phyloP scores from a whole-genome alignment of 2,888 invertebrate genomes.

The Orthosia incerta region DNA sequence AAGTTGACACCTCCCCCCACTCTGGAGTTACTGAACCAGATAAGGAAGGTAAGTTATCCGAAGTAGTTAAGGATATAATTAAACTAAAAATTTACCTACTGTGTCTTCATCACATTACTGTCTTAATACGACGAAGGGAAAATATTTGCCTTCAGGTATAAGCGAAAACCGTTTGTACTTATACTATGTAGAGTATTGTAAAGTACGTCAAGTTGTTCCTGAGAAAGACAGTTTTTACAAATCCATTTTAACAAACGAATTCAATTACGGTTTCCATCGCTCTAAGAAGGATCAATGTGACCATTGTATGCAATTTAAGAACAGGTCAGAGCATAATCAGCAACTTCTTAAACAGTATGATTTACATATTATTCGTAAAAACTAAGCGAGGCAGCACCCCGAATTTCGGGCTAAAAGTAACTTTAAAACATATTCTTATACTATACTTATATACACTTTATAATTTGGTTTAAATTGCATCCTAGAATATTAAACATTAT shows the following conservation, averaged over 20 bases:
- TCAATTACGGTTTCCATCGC: slow-evolving; percentile 48
- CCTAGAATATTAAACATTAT: too few relatives aligned
- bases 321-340: slow-evolving; percentile 17
- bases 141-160: slow-evolving; percentile 37
- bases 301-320: slow-evolving; percentile 38
- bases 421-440: too few relatives aligned
- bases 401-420: too few relatives aligned
- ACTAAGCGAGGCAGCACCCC: slow-evolving; percentile 5
- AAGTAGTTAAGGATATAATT: too few relatives aligned
- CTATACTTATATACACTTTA: too few relatives aligned
- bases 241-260: slow-evolving; percentile 43
- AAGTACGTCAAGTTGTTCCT: slow-evolving; percentile 33
- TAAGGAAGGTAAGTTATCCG: too few relatives aligned
- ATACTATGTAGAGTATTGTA: slow-evolving; percentile 36
- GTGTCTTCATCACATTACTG: slow-evolving; percentile 32
- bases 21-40: too few relatives aligned
- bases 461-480: too few relatives aligned
- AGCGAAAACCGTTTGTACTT: slow-evolving; percentile 35
- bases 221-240: slow-evolving; percentile 36
- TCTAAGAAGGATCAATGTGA: slow-evolving; percentile 47
- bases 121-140: slow-evolving; percentile 20
- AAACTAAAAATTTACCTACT: too few relatives aligned
- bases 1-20: too few relatives aligned
- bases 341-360: slow-evolving; percentile 20
- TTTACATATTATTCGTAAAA: slow-evolving; percentile 19